Percentiles rank a stretch among this genome's conserved stretches.
Evolutionary conservation across 2,888 invertebrate species (phyloP).

Genomic region (Himalopsyche tibetana): DNA sequence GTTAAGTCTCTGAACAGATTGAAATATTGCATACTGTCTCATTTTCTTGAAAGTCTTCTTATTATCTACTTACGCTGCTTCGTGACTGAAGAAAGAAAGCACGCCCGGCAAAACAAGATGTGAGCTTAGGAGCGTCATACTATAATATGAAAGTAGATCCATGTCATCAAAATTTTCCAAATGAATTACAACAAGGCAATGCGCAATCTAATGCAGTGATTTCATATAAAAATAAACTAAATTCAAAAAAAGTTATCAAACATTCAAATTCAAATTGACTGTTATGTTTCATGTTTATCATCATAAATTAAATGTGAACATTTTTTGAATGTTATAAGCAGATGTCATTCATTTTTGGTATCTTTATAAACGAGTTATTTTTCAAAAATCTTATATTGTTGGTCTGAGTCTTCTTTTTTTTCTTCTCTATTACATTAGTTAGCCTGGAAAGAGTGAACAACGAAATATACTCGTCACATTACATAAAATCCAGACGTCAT

Average conservation of each 20-base stretch:
- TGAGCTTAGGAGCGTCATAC: not conserved
- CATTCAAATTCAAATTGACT: too few species aligned
- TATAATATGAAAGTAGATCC: not conserved
- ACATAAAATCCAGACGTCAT: conserved; percentile 34
- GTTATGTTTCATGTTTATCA: too few species aligned
- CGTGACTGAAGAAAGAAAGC: conserved; percentile 49
- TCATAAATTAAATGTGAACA: too few species aligned
- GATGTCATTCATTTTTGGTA: too few species aligned
- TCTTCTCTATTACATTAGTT: too few species aligned
- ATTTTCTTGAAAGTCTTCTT: conserved; percentile 57
- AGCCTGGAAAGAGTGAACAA: not conserved
- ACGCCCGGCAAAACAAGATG: not conserved
- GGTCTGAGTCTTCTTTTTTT: too few species aligned
- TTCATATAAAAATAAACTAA: not conserved
- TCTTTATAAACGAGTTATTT: too few species aligned
- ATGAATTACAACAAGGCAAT: not conserved
- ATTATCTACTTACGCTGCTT: conserved; percentile 52
- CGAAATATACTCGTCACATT: not conserved
- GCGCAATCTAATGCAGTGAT: conserved; percentile 17
- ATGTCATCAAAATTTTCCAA: not conserved
- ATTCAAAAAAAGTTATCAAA: too few species aligned
- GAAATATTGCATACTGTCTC: conserved; percentile 43
- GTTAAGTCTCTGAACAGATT: conserved; percentile 9
- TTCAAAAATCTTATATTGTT: too few species aligned
- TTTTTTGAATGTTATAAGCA: too few species aligned